Percentiles rank a stretch among this genome's conserved stretches.
Evolutionary conservation across 2,113 vertebrate species (phyloP).

Genomic region (Sander lucioperca): DNA sequence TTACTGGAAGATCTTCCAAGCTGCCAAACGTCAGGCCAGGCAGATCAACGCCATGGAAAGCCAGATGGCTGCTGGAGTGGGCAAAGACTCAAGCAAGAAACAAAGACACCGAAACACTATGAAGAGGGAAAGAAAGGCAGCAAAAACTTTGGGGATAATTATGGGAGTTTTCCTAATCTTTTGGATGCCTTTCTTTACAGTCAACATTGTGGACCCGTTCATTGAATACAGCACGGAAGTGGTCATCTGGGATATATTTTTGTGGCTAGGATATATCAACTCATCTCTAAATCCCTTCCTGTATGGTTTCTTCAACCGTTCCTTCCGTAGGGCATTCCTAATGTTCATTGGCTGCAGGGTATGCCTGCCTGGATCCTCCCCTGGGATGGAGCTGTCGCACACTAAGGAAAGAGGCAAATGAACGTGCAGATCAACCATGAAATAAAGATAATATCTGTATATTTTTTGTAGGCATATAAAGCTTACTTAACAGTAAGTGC

Average conservation of each 20-base stretch:
- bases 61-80: slow-evolving; percentile 80
- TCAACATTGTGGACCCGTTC: slow-evolving; percentile 86
- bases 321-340: slow-evolving; percentile 84
- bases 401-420: slow-evolving; percentile 73
- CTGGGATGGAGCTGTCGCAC: slow-evolving; percentile 83
- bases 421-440: slow-evolving; percentile 62
- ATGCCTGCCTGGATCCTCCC: slow-evolving; percentile 74
- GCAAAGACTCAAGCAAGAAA: slow-evolving; percentile 80
- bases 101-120: slow-evolving; percentile 80
- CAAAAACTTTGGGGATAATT: slow-evolving; percentile 87
- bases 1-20: slow-evolving; percentile 88
- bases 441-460: slow-evolving; percentile 5
- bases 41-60: slow-evolving; percentile 86
- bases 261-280: slow-evolving; percentile 87
- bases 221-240: slow-evolving; percentile 81
- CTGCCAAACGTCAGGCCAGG: slow-evolving; percentile 83
- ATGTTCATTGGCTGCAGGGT: slow-evolving; percentile 85
- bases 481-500: neutral
- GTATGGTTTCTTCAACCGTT: slow-evolving; percentile 85
- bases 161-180: slow-evolving; percentile 87
- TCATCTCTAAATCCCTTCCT: slow-evolving; percentile 87
- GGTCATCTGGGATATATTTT: slow-evolving; percentile 83
- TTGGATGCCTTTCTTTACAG: slow-evolving; percentile 87
- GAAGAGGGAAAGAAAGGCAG: slow-evolving; percentile 84
- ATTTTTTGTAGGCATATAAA: neutral